Evolutionary conservation across 2,113 vertebrate species (phyloP).

Genomic region (Pithys albifrons): DNA sequence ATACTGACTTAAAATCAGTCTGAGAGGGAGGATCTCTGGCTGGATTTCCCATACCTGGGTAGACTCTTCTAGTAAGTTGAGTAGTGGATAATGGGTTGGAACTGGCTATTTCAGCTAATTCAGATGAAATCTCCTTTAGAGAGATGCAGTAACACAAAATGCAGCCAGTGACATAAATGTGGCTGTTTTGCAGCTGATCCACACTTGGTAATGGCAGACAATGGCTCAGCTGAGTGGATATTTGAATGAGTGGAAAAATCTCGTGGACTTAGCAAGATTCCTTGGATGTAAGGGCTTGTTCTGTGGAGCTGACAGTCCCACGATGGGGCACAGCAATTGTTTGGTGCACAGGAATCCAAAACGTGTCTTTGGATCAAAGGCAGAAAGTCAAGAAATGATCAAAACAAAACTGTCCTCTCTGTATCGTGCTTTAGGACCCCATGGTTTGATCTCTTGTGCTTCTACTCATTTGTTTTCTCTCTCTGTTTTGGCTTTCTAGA

Average conservation of each 20-base stretch:
- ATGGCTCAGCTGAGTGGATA: accelerated
- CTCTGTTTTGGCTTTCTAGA: not conserved
- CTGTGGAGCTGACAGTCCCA: not conserved
- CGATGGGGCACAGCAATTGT: not conserved
- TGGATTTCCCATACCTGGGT: not conserved
- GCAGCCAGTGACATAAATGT: not conserved
- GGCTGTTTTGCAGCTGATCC: not conserved
- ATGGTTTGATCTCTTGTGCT: not conserved
- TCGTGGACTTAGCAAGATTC: not conserved
- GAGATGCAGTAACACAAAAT: not conserved
- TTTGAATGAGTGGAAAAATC: not conserved
- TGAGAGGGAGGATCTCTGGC: not conserved
- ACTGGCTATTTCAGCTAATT: not conserved
- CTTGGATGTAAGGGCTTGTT: not conserved
- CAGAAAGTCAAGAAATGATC: not conserved
- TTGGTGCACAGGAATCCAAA: not conserved
- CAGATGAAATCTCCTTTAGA: not conserved
- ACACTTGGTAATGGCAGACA: not conserved
- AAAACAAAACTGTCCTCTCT: not conserved
- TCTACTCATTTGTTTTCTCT: not conserved
- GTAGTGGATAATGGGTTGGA: not conserved
- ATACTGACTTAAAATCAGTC: not conserved
- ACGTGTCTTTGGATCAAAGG: not conserved
- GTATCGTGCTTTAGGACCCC: not conserved
- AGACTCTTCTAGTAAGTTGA: not conserved